These are phyloP conservation scores for Drosophila picticornis DNA, from an alignment of 2,888 invertebrate species.

Conservation along the genomic window DNA sequence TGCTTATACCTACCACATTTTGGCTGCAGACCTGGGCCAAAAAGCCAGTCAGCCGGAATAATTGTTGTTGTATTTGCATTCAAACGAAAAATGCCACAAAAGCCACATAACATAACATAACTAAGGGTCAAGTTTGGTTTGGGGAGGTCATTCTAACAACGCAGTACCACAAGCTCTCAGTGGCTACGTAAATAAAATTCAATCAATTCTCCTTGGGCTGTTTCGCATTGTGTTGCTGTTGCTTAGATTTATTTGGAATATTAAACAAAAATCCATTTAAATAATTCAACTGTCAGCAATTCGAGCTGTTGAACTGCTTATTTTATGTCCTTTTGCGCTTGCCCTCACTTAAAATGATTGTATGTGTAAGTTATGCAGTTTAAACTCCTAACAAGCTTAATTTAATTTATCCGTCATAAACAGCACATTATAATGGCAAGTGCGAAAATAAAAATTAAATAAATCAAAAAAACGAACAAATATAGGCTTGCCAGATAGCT, in stretches of 20 bases:
- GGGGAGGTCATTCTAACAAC: background rate
- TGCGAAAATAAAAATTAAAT: background rate
- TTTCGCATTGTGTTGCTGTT: slow-evolving; percentile 1
- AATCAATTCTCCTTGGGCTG: slow-evolving; percentile 23
- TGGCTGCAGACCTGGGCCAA: slow-evolving; percentile 1
- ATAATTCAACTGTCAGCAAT: slow-evolving; percentile 58
- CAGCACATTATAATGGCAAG: background rate
- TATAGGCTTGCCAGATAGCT: background rate
- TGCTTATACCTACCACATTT: slow-evolving; percentile 23
- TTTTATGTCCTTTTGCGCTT: slow-evolving; percentile 5
- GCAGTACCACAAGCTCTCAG: slow-evolving; percentile 17
- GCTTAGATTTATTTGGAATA: slow-evolving; percentile 35
- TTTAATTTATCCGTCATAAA: slow-evolving; percentile 16
- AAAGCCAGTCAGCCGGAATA: slow-evolving; percentile 30
- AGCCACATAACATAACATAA: slow-evolving; percentile 27
- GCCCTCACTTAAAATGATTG: slow-evolving; percentile 12
- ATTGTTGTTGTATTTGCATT: slow-evolving; percentile 44
- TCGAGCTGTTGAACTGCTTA: slow-evolving; percentile 1
- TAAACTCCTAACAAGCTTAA: slow-evolving; percentile 50
- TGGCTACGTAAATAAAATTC: slow-evolving; percentile 36
- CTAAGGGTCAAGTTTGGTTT: slow-evolving; percentile 21
- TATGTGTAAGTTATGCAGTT: slow-evolving; percentile 30
- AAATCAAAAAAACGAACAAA: background rate
- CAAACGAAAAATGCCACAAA: slow-evolving; percentile 40
- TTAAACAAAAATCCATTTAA: slow-evolving; percentile 41